Base-by-base conservation (phyloP, 2,113 vertebrate genomes). In the Lutjanus erythropterus region DNA sequence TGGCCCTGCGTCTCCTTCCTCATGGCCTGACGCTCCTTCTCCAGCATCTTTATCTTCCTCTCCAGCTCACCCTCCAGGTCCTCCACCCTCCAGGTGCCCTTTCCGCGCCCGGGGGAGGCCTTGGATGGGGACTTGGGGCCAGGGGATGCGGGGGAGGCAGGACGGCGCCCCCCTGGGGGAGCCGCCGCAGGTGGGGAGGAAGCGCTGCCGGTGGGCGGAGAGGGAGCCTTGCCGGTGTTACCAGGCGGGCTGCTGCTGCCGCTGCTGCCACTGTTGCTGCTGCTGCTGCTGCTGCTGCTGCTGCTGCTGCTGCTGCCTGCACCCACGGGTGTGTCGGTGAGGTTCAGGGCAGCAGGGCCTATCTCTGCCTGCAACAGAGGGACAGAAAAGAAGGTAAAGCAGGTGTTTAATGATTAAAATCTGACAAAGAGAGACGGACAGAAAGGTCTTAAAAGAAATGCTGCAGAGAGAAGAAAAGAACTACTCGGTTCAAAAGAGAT, bases 61-160 rank as follows among this genome's bases (percentile, higher is more conserved):
- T 98, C 96, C 77, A 99, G 95, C 92, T 98, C 97, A 6, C 96
- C 97, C 83, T 99, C 98, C 82, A 99, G 91, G 86, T 97, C 96
- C 39, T 98, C 97, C 94, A 98, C 96, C 92, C 96, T 96, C 94
- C 94, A 94, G 94, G 95, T 79, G 95, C 93, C 37, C 94, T 86
- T 4, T 89, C 95, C 6, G 37, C 93, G 87, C 9, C 95, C 88
- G 0, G 86, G 27, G 84, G 0, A 65, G 90, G 46, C 88, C 83
- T 5, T 95, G 29, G 78, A 85, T 59, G 0, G 58, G 75, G 87
- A 59, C n/a, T 67, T 90, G 73, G 75, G 14, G 9, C 2, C 88
- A 14, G 88, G 52, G 42, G 90, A 59, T 6, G 77, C 80, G 0
- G 86, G 89, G 10, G 86, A 75, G 33, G 71, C 46, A 0, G 89